A percentile compares a stretch with the other conserved stretches of the same genome.
phyloP scores from a whole-genome alignment of 2,888 invertebrate species.

The Anodontia alba region DNA sequence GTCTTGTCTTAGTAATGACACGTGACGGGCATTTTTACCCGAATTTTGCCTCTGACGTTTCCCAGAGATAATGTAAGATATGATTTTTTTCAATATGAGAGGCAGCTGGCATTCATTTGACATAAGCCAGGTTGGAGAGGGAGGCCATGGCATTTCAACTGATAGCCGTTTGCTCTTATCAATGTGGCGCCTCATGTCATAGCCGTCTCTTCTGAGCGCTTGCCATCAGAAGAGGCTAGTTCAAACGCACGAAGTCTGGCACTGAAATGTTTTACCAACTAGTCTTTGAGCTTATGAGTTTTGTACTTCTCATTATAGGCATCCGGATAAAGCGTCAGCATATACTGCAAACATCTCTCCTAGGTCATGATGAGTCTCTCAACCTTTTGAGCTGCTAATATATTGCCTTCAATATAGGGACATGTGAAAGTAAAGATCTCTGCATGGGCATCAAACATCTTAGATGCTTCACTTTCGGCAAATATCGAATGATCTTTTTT shows the following conservation, averaged over 20 bases:
- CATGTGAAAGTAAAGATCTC: constrained; percentile 15
- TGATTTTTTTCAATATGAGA: neutral
- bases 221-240: neutral
- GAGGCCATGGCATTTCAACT: constrained; percentile 30
- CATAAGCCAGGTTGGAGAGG: neutral
- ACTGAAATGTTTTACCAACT: constrained; percentile 23
- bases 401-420: constrained; percentile 1
- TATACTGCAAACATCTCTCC: constrained; percentile 26
- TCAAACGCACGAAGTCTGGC: constrained; percentile 20
- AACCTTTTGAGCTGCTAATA: constrained; percentile 1
- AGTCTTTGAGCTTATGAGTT: constrained; percentile 37
- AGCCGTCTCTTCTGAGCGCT: constrained; percentile 22
- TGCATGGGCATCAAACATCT: constrained; percentile 12
- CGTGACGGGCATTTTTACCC: constrained; percentile 18
- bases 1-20: constrained; percentile 12
- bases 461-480: neutral
- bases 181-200: constrained; percentile 20
- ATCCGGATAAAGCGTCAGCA: constrained; percentile 12
- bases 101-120: neutral
- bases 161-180: neutral
- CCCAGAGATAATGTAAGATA: neutral
- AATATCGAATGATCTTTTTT: neutral
- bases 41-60: neutral
- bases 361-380: constrained; percentile 24
- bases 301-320: constrained; percentile 23